These are phyloP conservation scores for Ciconia stormi DNA, from an alignment of 2,113 vertebrate species.

Conservation along the genomic window DNA sequence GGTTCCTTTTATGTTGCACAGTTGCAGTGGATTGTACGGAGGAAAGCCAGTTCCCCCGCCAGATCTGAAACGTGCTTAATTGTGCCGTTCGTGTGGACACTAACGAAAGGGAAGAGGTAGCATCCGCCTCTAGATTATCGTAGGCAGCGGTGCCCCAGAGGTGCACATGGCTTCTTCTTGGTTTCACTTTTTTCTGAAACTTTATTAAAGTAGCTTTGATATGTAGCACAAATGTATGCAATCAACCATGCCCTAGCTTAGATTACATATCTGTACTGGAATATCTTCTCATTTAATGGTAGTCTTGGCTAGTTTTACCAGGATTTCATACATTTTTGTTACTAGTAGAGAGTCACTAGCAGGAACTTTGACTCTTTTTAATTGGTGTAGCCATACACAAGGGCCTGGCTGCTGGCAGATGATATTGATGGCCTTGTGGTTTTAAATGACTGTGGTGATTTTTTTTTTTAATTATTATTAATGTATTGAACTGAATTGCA, in stretches of 20 bases:
- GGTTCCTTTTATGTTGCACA: rapidly evolving
- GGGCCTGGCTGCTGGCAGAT: constrained; percentile 66
- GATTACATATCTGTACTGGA: neutral
- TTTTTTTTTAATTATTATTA: neutral
- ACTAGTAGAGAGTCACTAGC: neutral
- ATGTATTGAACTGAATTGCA: constrained; percentile 30
- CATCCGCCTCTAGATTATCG: rapidly evolving
- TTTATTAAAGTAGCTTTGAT: neutral
- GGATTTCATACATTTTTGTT: neutral
- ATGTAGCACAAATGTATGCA: neutral
- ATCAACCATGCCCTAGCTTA: neutral
- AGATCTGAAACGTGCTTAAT: neutral
- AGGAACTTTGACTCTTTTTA: constrained; percentile 29
- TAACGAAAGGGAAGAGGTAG: neutral
- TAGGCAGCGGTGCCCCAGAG: neutral
- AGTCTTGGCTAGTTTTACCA: neutral
- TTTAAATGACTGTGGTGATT: neutral
- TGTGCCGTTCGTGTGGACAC: neutral
- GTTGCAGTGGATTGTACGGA: neutral
- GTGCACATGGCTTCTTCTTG: neutral
- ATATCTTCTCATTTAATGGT: neutral
- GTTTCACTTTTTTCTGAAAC: neutral
- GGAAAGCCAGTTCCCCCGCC: neutral
- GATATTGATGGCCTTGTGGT: neutral
- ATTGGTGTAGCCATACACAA: neutral